Conservation (phyloP, 1,140 invertebrate genomes). For the Ruditapes philippinarum region DNA sequence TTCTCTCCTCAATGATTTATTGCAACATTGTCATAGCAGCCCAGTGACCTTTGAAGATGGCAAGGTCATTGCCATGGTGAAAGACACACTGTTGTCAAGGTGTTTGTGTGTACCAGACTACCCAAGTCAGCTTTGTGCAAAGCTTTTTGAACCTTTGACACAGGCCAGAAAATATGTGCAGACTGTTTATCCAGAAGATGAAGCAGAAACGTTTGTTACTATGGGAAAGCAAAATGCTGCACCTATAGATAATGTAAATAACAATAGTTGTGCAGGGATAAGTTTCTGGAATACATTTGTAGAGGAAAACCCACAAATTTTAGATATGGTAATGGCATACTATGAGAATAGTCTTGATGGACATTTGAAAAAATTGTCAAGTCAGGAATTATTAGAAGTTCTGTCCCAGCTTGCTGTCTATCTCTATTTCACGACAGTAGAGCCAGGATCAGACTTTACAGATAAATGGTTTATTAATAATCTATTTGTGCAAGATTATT, state of each 20-base stretch:
- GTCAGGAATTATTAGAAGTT: background rate
- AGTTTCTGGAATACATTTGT: constrained; percentile 10
- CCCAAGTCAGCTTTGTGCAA: background rate
- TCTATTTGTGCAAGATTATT: background rate
- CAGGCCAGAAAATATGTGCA: background rate
- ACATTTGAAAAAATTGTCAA: background rate
- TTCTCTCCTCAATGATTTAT: background rate
- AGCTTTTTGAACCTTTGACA: constrained; percentile 20
- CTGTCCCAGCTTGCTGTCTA: background rate
- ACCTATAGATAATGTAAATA: too few species aligned
- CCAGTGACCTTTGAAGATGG: constrained; percentile 18
- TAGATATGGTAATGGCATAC: background rate
- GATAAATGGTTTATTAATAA: constrained; percentile 48
- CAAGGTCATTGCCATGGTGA: background rate
- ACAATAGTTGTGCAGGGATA: background rate
- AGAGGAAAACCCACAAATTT: constrained; percentile 4
- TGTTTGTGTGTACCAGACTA: constrained; percentile 42
- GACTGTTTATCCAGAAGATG: constrained; percentile 1
- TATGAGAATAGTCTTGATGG: constrained; percentile 34
- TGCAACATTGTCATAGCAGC: background rate
- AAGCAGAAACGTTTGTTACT: background rate
- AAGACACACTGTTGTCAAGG: constrained; percentile 7
- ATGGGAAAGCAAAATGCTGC: background rate
- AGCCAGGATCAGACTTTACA: background rate
- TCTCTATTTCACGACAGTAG: background rate